Conservation (phyloP, 2,797 vertebrate species). For the Myoxocephalus aenaeus region DNA sequence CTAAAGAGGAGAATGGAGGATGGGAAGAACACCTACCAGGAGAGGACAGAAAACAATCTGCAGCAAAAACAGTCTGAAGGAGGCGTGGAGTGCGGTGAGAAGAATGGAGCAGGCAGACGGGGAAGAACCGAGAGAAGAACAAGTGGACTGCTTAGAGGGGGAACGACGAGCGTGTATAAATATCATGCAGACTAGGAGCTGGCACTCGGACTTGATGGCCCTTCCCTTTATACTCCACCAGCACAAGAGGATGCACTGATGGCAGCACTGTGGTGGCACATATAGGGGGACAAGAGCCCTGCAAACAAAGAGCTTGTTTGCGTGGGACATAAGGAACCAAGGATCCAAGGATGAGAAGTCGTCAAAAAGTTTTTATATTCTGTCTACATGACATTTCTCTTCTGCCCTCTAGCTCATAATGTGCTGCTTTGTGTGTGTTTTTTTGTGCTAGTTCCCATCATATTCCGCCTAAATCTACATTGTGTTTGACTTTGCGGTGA, state of each 20-base stretch:
- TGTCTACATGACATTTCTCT: background rate
- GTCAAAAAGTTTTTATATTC: background rate
- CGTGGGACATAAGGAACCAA: background rate
- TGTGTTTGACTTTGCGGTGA: background rate
- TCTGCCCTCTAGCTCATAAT: background rate
- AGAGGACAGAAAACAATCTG: constrained; percentile 42
- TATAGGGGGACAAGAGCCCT: no score
- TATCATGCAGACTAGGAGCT: constrained; percentile 28
- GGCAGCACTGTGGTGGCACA: background rate
- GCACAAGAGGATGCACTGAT: background rate
- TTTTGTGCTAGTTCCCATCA: background rate
- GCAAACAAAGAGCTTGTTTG: background rate
- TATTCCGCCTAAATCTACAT: no score
- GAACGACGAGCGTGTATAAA: constrained; percentile 29
- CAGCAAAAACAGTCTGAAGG: constrained; percentile 49
- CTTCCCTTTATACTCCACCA: constrained; percentile 8
- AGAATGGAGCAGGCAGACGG: constrained; percentile 33
- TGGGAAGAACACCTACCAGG: constrained; percentile 62
- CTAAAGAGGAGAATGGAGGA: constrained; percentile 51
- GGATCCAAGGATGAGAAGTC: background rate
- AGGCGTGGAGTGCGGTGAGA: constrained; percentile 43
- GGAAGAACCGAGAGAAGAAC: constrained; percentile 8
- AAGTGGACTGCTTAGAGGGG: constrained; percentile 36
- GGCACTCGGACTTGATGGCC: constrained; percentile 23
- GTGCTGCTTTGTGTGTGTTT: background rate